A percentile compares a stretch with the other conserved stretches of the same genome.
These are phyloP conservation scores for Siniperca knerii DNA, from an alignment of 2,113 vertebrate species.

Conservation along the genomic window DNA sequence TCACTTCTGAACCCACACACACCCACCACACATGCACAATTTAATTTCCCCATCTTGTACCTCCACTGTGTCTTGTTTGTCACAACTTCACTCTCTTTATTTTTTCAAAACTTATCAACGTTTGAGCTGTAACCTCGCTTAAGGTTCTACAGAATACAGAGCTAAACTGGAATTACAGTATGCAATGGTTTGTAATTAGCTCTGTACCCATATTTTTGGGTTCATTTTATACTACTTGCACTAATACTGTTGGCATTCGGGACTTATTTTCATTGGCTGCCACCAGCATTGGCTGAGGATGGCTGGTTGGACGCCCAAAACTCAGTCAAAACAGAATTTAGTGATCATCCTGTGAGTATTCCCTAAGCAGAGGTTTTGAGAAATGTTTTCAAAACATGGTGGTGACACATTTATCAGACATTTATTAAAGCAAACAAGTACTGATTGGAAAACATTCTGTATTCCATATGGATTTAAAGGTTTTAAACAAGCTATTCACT, in stretches of 20 bases:
- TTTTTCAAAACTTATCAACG: neutral
- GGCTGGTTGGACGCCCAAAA: neutral
- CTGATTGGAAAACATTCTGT: neutral
- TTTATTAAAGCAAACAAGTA: conserved; percentile 10
- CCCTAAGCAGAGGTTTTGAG: conserved; percentile 25
- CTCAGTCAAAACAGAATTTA: conserved; percentile 29
- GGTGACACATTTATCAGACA: conserved; percentile 12
- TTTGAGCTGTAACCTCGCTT: neutral
- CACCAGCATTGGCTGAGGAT: conserved; percentile 9
- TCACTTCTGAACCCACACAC: conserved; percentile 14
- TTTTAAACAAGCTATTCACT: neutral
- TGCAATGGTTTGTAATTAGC: neutral
- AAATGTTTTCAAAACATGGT: conserved; percentile 41
- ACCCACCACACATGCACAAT: neutral
- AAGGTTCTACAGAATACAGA: neutral
- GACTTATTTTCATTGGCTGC: conserved; percentile 31
- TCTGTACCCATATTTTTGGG: neutral
- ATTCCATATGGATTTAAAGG: neutral
- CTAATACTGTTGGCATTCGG: conserved; percentile 10
- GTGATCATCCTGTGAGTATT: conserved; percentile 17
- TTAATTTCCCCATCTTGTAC: conserved; percentile 6
- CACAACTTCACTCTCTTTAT: neutral
- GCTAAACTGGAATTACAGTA: neutral
- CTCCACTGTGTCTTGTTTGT: neutral
- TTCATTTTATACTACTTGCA: conserved; percentile 9